These are phyloP conservation scores for Peromyscus californicus DNA, from an alignment of 2,113 vertebrate genomes.

Conservation along the genomic window DNA sequence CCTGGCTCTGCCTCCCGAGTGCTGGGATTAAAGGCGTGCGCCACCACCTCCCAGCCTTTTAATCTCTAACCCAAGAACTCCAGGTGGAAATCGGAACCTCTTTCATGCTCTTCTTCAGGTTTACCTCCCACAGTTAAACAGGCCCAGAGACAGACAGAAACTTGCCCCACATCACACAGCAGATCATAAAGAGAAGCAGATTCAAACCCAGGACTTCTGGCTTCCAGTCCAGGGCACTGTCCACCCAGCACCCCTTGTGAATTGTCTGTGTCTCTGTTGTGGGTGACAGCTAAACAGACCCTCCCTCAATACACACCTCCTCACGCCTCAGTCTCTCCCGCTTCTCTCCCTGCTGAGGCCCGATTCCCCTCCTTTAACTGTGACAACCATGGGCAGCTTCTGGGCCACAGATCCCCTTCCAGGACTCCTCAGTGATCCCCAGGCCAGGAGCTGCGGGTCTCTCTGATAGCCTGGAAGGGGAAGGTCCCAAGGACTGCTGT, in stretches of 20 bases:
- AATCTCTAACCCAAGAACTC: neutral
- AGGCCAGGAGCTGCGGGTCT: neutral
- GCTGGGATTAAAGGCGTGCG: no score
- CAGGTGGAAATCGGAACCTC: neutral
- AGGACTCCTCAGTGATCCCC: neutral
- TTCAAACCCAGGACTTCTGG: neutral
- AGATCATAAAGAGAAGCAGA: neutral
- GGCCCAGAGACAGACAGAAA: conserved; percentile 17
- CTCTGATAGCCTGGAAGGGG: neutral
- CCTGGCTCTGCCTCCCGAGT: no score
- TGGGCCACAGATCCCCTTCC: conserved; percentile 43
- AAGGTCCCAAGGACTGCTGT: neutral
- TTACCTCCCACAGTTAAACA: neutral
- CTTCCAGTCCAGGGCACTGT: conserved; percentile 2
- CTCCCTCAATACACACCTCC: conserved; percentile 10
- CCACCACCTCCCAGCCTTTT: neutral
- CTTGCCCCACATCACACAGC: conserved; percentile 6
- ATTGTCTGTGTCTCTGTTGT: neutral
- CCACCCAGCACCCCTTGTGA: neutral
- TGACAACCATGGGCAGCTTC: conserved; percentile 56
- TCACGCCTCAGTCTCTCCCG: neutral
- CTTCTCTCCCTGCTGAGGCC: conserved; percentile 34
- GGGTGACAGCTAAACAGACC: neutral
- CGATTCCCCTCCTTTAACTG: conserved; percentile 70
- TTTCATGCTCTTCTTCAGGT: neutral